Conservation (phyloP, 37 sponge, comb jelly and placozoan genomes). For the Agelas oroides region DNA sequence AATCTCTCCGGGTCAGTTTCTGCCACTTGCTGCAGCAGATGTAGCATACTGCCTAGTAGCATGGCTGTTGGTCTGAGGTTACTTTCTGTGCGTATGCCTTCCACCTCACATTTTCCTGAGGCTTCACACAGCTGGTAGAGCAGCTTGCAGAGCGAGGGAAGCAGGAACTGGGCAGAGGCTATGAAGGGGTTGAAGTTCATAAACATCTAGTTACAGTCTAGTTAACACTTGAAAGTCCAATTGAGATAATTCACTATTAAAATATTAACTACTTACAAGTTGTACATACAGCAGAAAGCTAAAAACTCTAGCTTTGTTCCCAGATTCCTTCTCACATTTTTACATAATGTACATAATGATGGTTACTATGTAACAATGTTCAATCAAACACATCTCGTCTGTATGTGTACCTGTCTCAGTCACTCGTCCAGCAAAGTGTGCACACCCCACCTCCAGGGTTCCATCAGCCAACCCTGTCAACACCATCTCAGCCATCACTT, state of each 20-base stretch:
- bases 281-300: too few relatives aligned
- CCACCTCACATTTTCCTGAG: conserved; percentile 35
- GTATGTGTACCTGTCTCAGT: conserved; percentile 15
- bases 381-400: too few relatives aligned
- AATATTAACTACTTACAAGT: not conserved
- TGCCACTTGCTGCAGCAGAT: not conserved
- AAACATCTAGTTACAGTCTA: too few relatives aligned
- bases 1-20: conserved; percentile 6
- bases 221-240: too few relatives aligned
- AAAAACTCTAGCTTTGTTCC: too few relatives aligned
- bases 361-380: too few relatives aligned
- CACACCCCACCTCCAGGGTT: conserved; percentile 12
- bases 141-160: conserved; percentile 34
- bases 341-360: too few relatives aligned
- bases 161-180: conserved; percentile 1
- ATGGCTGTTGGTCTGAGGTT: conserved; percentile 35
- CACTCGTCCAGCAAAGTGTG: conserved; percentile 7
- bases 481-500: conserved; percentile 24
- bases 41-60: conserved; percentile 24
- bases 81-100: conserved; percentile 26
- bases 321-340: too few relatives aligned
- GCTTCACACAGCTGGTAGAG: conserved; percentile 61
- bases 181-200: not conserved
- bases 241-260: not conserved
- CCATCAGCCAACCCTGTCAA: conserved; percentile 31